Percentiles rank a stretch among this genome's conserved stretches.
Conservation (phyloP, 64 coral and sea anemone genomes). For the Cladopsammia gracilis region DNA sequence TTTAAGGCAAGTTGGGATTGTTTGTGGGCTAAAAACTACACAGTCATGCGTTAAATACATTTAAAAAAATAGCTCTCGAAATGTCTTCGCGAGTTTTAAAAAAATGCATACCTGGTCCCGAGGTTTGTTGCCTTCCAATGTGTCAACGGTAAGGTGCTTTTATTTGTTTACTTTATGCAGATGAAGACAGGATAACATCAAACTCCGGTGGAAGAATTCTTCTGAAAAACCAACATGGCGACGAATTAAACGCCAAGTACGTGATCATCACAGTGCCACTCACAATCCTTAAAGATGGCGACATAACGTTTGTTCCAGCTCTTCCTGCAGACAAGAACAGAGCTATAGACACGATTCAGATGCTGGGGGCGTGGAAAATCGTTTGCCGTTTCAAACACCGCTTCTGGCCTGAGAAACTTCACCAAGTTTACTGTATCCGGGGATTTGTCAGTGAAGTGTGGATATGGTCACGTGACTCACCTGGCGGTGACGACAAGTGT, state of each 20-base stretch:
- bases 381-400: not conserved
- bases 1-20: too few species aligned
- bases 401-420: conserved; percentile 19
- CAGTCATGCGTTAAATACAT: too few species aligned
- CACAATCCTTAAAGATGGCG: conserved; percentile 63
- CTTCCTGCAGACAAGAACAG: not conserved
- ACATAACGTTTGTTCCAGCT: not conserved
- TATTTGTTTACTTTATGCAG: not conserved
- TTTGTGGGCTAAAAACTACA: too few species aligned
- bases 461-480: conserved; percentile 80
- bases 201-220: not conserved
- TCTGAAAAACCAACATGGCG: conserved; percentile 74
- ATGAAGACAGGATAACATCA: not conserved
- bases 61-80: too few species aligned
- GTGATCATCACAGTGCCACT: conserved; percentile 80
- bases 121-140: too few species aligned
- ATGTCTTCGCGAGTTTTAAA: too few species aligned
- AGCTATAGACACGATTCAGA: conserved; percentile 1
- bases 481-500: conserved; percentile 67
- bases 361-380: conserved; percentile 7
- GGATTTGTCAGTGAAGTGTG: conserved; percentile 88
- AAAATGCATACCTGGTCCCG: too few species aligned
- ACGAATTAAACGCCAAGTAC: conserved; percentile 47
- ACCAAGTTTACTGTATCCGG: conserved; percentile 21
- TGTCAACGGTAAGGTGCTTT: too few species aligned